phyloP scores from a whole-genome alignment of 1,140 invertebrate species.

The Anastrepha obliqua region DNA sequence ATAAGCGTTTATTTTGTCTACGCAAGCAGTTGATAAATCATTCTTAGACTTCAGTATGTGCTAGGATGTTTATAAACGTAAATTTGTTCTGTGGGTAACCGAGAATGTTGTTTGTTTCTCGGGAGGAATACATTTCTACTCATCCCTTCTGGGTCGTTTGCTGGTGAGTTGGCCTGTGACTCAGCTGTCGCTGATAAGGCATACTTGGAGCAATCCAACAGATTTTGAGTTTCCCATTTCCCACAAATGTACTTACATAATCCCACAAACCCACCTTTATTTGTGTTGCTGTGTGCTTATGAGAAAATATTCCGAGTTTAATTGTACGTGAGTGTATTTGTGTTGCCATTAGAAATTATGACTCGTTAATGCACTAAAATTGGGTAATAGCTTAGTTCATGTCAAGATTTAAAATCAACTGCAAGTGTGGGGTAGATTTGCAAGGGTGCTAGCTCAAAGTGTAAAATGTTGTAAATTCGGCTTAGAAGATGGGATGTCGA shows the following conservation, averaged over 20 bases:
- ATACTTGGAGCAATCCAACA: not conserved
- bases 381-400: not conserved
- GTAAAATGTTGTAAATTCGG: too few relatives aligned
- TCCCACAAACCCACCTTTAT: too few relatives aligned
- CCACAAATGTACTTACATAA: too few relatives aligned
- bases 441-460: too few relatives aligned
- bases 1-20: constrained; percentile 26
- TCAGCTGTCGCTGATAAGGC: not conserved
- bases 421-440: too few relatives aligned
- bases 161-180: not conserved
- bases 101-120: too few relatives aligned
- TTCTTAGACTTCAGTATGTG: constrained; percentile 7
- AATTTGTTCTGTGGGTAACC: too few relatives aligned
- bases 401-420: not conserved
- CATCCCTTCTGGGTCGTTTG: not conserved
- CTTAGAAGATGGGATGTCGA: too few relatives aligned
- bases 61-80: not conserved
- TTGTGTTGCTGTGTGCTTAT: too few relatives aligned
- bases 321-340: too few relatives aligned
- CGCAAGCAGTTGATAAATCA: constrained; percentile 33
- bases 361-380: not conserved
- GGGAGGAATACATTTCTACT: not conserved
- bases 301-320: too few relatives aligned
- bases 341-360: not conserved
- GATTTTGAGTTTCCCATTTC: not conserved